phyloP scores from a whole-genome alignment of 2,113 vertebrate species.

The Melospiza georgiana region DNA sequence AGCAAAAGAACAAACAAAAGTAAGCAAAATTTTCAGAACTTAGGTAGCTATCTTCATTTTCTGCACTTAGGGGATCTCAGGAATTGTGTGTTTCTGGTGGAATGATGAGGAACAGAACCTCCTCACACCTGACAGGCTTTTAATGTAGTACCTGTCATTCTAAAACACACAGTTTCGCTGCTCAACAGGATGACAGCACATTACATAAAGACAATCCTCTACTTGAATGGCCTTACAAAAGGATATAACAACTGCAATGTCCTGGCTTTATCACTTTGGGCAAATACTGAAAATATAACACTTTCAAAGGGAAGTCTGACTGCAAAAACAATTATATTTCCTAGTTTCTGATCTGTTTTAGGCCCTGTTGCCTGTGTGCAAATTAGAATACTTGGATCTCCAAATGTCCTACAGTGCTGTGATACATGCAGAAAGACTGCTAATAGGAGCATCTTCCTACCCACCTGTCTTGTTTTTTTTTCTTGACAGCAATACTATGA shows the following conservation, averaged over 20 bases:
- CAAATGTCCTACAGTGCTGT: background rate
- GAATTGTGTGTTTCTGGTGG: background rate
- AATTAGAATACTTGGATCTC: background rate
- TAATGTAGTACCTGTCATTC: background rate
- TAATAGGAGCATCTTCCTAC: background rate
- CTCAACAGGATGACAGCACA: background rate
- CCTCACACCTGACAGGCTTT: background rate
- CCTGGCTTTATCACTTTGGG: background rate
- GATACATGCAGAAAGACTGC: background rate
- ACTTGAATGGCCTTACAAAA: background rate
- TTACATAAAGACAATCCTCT: background rate
- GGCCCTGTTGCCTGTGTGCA: background rate
- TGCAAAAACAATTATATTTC: background rate
- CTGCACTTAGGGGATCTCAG: background rate
- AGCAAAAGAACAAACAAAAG: background rate
- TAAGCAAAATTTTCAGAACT: background rate
- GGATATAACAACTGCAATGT: background rate
- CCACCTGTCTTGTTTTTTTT: background rate
- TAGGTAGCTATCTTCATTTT: background rate
- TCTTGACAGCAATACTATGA: constrained; percentile 92
- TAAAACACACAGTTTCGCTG: background rate
- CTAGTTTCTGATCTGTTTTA: background rate
- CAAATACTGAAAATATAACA: background rate
- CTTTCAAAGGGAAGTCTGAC: background rate
- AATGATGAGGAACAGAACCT: background rate